These are phyloP conservation scores for Ypsolopha scabrella DNA, from an alignment of 2,888 invertebrate genomes.

Conservation along the genomic window DNA sequence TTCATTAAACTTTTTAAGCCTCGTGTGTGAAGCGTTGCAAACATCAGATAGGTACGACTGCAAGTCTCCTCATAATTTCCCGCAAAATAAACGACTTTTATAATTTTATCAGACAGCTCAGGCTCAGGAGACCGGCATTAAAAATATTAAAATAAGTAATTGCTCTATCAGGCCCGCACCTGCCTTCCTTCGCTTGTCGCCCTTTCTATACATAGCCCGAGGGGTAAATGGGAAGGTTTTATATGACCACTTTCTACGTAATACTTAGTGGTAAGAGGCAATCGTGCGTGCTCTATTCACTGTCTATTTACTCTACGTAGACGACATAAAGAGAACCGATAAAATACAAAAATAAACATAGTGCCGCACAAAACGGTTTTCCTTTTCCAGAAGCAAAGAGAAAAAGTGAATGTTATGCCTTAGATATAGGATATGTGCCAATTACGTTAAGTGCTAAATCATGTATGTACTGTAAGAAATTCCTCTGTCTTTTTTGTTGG, in stretches of 20 bases:
- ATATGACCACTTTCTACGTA: background rate
- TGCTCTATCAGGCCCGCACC: slow-evolving; percentile 56
- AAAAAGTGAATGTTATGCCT: slow-evolving; percentile 9
- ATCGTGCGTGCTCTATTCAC: too few species aligned
- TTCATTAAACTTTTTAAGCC: too few species aligned
- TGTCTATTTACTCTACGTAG: too few species aligned
- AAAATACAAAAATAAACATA: too few species aligned
- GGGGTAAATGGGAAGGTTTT: background rate
- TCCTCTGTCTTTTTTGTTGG: slow-evolving; percentile 10
- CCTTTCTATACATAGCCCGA: background rate
- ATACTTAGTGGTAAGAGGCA: too few species aligned
- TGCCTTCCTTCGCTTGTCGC: slow-evolving; percentile 22
- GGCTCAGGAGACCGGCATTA: slow-evolving; percentile 25
- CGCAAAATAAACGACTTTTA: background rate
- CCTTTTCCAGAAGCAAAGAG: background rate
- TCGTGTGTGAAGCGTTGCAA: too few species aligned
- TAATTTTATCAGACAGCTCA: background rate
- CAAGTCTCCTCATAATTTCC: background rate
- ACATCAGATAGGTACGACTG: too few species aligned
- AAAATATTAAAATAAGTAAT: slow-evolving; percentile 64
- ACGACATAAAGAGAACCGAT: too few species aligned
- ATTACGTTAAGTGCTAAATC: slow-evolving; percentile 49
- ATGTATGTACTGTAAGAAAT: slow-evolving; percentile 38
- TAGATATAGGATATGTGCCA: slow-evolving; percentile 19
- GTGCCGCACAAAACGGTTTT: too few species aligned